Evolutionary conservation across 2,113 vertebrate genomes (phyloP).

Genomic region (Helogale parvula): DNA sequence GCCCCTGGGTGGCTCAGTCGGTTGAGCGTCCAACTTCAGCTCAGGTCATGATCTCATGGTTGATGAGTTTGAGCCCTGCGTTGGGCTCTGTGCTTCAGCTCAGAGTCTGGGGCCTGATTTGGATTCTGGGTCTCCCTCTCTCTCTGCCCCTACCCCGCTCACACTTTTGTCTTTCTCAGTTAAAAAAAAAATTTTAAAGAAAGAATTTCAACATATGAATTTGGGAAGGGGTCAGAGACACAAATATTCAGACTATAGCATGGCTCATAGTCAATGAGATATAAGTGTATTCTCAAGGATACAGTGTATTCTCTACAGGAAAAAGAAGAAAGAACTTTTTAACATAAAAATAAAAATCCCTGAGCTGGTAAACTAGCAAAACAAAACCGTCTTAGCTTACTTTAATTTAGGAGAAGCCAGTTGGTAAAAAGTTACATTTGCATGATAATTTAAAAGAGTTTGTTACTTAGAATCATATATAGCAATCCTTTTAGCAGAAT

Average conservation of each 20-base stretch:
- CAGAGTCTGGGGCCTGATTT: too few relatives aligned
- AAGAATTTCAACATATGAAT: neutral
- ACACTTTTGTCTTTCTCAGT: too few relatives aligned
- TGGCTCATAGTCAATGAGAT: neutral
- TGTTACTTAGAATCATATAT: neutral
- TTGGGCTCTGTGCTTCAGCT: too few relatives aligned
- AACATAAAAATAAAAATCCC: conserved; percentile 6
- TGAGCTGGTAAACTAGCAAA: neutral
- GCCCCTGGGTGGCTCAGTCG: too few relatives aligned
- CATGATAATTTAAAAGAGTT: neutral
- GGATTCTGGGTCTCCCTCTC: too few relatives aligned
- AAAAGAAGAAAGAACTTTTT: neutral
- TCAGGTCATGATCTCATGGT: too few relatives aligned
- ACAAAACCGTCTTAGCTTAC: neutral
- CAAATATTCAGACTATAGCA: neutral
- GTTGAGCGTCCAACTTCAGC: too few relatives aligned
- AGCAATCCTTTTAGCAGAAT: neutral
- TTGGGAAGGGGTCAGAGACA: neutral
- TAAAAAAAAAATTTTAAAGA: too few relatives aligned
- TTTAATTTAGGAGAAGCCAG: conserved; percentile 7
- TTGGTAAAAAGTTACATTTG: conserved; percentile 29
- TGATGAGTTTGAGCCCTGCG: too few relatives aligned
- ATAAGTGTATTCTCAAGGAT: neutral
- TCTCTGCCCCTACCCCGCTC: too few relatives aligned
- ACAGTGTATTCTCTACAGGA: neutral